Percentiles rank a stretch among this genome's conserved stretches.
phyloP scores from a whole-genome alignment of 2,888 invertebrate genomes.

The Melipona bicolor region DNA sequence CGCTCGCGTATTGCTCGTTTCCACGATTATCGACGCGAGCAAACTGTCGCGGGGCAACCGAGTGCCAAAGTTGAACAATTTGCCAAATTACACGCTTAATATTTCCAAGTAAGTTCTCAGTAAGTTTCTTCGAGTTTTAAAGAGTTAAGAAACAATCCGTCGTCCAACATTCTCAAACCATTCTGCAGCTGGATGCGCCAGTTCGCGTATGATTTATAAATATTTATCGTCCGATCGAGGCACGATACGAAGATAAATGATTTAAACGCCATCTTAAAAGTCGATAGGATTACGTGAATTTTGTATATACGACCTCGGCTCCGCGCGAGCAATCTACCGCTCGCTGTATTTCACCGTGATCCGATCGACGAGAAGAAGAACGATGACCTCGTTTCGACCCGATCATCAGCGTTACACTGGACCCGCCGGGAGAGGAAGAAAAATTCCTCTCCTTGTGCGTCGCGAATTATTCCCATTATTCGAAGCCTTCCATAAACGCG shows the following conservation, averaged over 20 bases:
- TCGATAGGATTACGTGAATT: conserved; percentile 16
- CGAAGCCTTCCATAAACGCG: not conserved
- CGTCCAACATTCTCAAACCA: too few relatives aligned
- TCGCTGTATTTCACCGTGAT: conserved; percentile 1
- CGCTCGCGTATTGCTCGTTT: too few relatives aligned
- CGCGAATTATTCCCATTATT: not conserved
- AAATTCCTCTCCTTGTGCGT: conserved; percentile 58
- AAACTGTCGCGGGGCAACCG: too few relatives aligned
- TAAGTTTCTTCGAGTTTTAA: too few relatives aligned
- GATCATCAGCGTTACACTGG: conserved; percentile 55
- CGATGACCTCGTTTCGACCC: conserved; percentile 58
- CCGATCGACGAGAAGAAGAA: conserved; percentile 29
- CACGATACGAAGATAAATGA: conserved; percentile 24
- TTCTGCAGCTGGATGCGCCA: not conserved
- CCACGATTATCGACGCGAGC: too few relatives aligned
- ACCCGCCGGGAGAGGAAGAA: conserved; percentile 17
- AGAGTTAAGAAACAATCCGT: too few relatives aligned
- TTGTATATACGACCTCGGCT: conserved; percentile 19
- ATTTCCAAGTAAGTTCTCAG: too few relatives aligned
- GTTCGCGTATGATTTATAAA: conserved; percentile 2
- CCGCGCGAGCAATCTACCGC: conserved; percentile 17
- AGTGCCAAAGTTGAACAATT: too few relatives aligned
- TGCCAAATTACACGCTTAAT: too few relatives aligned
- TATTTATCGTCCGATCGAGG: not conserved
- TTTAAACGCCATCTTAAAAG: conserved; percentile 4